A percentile compares a stretch with the other conserved stretches of the same genome.
phyloP scores from a whole-genome alignment of 2,113 vertebrate genomes.

The Xiphias gladius region DNA sequence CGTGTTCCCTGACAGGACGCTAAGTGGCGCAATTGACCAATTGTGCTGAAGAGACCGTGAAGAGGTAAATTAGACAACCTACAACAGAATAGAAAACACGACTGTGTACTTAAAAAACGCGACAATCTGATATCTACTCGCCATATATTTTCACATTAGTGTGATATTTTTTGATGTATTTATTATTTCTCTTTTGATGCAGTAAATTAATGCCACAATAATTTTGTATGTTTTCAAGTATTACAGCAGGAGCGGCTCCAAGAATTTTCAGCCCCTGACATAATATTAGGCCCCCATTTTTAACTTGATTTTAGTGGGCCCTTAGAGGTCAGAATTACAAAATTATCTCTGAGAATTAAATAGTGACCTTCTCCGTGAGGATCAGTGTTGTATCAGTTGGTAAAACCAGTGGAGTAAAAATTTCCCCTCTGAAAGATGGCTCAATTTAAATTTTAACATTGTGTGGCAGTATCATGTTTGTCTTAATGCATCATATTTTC shows the following conservation, averaged over 20 bases:
- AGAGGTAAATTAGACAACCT: neutral
- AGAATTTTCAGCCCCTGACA: neutral
- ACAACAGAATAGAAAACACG: neutral
- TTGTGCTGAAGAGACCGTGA: neutral
- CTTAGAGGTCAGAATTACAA: neutral
- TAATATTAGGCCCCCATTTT: neutral
- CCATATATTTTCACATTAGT: neutral
- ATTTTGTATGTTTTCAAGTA: neutral
- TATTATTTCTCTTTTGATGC: no score
- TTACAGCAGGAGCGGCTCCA: neutral
- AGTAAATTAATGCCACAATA: no score
- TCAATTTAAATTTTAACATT: neutral
- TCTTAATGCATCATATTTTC: neutral
- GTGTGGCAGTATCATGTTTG: neutral
- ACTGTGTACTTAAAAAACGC: neutral
- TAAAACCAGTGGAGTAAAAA: neutral
- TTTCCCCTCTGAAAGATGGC: neutral
- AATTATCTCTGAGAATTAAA: neutral
- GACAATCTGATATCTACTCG: neutral
- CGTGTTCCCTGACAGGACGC: conserved; percentile 34
- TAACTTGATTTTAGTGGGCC: neutral
- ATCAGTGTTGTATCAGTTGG: neutral
- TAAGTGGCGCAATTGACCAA: conserved; percentile 54
- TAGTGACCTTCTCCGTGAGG: neutral
- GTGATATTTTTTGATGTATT: neutral